Evolutionary conservation across 2,888 invertebrate genomes (phyloP).

Genomic region (Asteroscopus sphinx): DNA sequence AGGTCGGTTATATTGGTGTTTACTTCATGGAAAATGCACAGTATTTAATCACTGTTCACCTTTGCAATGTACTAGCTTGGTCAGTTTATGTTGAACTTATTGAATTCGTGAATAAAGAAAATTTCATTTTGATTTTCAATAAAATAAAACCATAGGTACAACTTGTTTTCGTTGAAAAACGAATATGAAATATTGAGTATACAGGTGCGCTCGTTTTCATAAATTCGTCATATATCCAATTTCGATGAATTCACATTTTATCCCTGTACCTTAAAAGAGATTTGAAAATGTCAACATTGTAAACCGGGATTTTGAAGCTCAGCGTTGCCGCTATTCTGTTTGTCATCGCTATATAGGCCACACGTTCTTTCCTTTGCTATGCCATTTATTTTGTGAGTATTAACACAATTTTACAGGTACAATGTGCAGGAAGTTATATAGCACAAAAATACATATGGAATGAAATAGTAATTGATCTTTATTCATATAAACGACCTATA

Average conservation of each 20-base stretch:
- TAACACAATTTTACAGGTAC: too few species aligned
- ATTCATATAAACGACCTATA: too few species aligned
- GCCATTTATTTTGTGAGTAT: too few species aligned
- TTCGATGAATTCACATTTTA: constrained; percentile 63
- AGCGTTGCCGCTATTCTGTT: not conserved
- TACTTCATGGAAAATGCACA: constrained; percentile 27
- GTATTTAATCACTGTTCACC: not conserved
- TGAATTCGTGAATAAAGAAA: constrained; percentile 1
- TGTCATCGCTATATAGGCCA: not conserved
- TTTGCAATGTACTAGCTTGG: not conserved
- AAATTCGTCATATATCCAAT: constrained; percentile 75
- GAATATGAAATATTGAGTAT: constrained; percentile 3
- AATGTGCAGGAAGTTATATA: too few species aligned
- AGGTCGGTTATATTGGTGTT: not conserved
- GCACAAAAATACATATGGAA: too few species aligned
- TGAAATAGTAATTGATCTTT: too few species aligned
- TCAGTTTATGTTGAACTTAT: not conserved
- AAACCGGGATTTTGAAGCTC: constrained; percentile 59
- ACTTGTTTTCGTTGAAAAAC: not conserved
- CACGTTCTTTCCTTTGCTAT: too few species aligned
- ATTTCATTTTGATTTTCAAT: not conserved
- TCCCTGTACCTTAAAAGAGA: constrained; percentile 62
- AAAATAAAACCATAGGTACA: not conserved
- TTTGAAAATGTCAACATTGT: constrained; percentile 66
- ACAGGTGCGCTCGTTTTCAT: constrained; percentile 55